These are phyloP conservation scores for Dryobates pubescens DNA, from an alignment of 2,797 vertebrate species.

Conservation along the genomic window DNA sequence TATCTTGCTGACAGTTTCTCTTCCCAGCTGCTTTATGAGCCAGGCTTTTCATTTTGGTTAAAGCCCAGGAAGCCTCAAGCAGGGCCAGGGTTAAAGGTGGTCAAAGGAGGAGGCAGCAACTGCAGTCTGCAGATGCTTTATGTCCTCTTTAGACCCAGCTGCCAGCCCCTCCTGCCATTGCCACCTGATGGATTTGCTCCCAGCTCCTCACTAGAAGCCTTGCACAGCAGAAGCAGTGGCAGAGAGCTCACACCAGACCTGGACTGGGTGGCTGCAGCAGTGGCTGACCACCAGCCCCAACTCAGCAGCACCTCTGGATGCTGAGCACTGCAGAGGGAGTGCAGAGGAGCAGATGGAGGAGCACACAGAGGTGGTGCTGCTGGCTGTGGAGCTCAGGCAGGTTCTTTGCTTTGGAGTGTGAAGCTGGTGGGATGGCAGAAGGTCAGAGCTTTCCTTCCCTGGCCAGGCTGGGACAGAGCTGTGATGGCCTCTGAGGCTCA, in stretches of 20 bases:
- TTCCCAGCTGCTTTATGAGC: not conserved
- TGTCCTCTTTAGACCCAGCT: not conserved
- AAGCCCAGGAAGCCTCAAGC: not conserved
- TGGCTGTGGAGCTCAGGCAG: not conserved
- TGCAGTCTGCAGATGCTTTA: not conserved
- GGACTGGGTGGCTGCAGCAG: not conserved
- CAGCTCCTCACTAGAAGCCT: not conserved
- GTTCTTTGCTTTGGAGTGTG: fast-evolving
- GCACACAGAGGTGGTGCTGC: too few species aligned
- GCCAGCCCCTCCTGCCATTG: not conserved
- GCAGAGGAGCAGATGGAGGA: not conserved
- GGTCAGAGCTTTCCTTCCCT: not conserved
- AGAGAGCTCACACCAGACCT: not conserved
- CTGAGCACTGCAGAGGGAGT: fast-evolving
- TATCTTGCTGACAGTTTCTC: constrained; percentile 26
- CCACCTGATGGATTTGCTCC: not conserved
- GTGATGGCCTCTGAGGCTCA: fast-evolving
- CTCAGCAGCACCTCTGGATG: not conserved
- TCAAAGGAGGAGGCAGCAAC: not conserved
- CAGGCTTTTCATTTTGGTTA: constrained; percentile 7
- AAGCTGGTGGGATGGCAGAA: not conserved
- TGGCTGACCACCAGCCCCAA: not conserved
- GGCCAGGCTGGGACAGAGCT: not conserved
- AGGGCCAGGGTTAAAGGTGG: not conserved
- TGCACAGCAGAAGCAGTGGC: not conserved